phyloP scores from a whole-genome alignment of 2,797 vertebrate species.

The Crypturellus tataupa region DNA sequence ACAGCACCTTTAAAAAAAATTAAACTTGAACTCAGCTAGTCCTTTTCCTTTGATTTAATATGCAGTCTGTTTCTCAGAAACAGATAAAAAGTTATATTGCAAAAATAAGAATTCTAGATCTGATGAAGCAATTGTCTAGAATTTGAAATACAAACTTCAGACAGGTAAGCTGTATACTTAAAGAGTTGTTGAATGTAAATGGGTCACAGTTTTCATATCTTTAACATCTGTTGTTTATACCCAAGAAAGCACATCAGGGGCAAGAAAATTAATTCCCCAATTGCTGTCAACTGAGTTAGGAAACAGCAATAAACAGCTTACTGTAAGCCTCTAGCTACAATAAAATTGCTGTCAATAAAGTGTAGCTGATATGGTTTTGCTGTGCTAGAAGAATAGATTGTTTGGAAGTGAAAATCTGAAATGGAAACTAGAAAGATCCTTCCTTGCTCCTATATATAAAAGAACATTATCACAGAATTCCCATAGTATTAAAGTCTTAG shows the following conservation, averaged over 20 bases:
- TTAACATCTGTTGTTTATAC: conserved; percentile 89
- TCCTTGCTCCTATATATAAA: conserved; percentile 48
- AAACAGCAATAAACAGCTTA: conserved; percentile 86
- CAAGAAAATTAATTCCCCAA: conserved; percentile 88
- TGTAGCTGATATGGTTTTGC: conserved; percentile 73
- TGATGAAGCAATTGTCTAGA: background rate
- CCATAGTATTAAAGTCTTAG: background rate
- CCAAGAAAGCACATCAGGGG: conserved; percentile 88
- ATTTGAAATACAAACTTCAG: conserved; percentile 45
- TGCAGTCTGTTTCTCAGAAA: background rate
- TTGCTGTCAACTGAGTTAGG: conserved; percentile 87
- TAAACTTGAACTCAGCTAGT: background rate
- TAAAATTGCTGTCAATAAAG: conserved; percentile 85
- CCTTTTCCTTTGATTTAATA: background rate
- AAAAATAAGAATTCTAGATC: conserved; percentile 19
- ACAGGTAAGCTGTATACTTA: conserved; percentile 14
- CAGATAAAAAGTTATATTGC: background rate
- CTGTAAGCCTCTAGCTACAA: conserved; percentile 86
- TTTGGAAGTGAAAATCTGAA: conserved; percentile 70
- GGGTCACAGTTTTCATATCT: conserved; percentile 81
- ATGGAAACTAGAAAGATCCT: conserved; percentile 52
- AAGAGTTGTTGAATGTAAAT: conserved; percentile 78
- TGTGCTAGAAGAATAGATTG: conserved; percentile 68
- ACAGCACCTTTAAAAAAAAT: background rate
- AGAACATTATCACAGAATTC: conserved; percentile 42